Conservation (phyloP, 2,888 invertebrate genomes). For the Cylloceria caligata region DNA sequence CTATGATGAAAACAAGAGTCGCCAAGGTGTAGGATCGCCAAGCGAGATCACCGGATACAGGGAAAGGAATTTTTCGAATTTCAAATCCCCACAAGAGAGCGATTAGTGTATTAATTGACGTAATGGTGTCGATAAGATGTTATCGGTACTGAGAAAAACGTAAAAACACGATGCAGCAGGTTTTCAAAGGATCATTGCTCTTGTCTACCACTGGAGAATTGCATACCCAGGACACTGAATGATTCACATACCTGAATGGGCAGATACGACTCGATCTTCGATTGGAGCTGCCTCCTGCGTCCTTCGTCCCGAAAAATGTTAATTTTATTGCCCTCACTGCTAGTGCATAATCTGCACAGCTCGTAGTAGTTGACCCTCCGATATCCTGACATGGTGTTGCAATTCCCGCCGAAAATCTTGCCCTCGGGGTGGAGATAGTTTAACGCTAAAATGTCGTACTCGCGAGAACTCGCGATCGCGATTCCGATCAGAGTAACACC, state of each 20-base stretch:
- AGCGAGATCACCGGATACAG: background rate
- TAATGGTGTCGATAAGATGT: background rate
- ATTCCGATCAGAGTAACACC: constrained; percentile 26
- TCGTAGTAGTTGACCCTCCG: constrained; percentile 90
- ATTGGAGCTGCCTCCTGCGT: constrained; percentile 87
- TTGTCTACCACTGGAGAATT: background rate
- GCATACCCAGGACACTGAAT: background rate
- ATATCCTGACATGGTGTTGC: constrained; percentile 87
- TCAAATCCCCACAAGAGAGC: background rate
- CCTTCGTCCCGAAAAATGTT: constrained; percentile 89
- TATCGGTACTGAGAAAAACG: too few relatives aligned
- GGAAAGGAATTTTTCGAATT: background rate
- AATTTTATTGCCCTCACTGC: constrained; percentile 88
- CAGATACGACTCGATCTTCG: constrained; percentile 88
- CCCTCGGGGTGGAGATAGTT: background rate
- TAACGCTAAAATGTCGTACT: background rate
- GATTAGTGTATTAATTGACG: background rate
- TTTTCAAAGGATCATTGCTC: background rate
- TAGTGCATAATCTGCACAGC: constrained; percentile 89
- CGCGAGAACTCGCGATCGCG: constrained; percentile 15
- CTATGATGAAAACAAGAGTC: too few relatives aligned
- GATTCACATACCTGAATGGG: constrained; percentile 86
- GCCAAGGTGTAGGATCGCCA: too few relatives aligned
- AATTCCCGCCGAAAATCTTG: constrained; percentile 74
- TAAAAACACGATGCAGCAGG: too few relatives aligned